Evolutionary conservation across 2,113 vertebrate genomes (phyloP).

Genomic region (Takifugu flavidus): DNA sequence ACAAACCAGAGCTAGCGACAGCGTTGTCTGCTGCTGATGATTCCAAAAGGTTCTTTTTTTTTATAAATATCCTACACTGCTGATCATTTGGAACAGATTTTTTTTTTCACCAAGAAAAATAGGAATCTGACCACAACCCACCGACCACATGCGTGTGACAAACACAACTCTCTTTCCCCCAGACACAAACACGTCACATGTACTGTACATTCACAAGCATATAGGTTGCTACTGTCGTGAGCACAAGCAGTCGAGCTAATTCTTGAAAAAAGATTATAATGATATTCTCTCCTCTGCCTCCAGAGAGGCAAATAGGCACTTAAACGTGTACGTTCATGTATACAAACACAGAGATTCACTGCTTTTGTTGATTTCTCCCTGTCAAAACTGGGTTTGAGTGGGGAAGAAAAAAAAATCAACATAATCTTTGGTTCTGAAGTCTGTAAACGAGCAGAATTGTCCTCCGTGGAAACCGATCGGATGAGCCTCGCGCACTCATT

Average conservation of each 20-base stretch:
- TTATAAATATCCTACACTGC: not conserved
- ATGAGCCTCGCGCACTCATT: constrained; percentile 23
- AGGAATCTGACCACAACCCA: not conserved
- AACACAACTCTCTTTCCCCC: constrained; percentile 37
- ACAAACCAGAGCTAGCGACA: too few relatives aligned
- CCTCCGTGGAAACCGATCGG: constrained; percentile 21
- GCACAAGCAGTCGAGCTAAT: constrained; percentile 77
- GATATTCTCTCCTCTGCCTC: constrained; percentile 49
- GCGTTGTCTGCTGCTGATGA: not conserved
- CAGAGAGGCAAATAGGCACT: constrained; percentile 90
- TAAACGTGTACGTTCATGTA: constrained; percentile 77
- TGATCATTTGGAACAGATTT: not conserved
- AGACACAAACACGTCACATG: constrained; percentile 75
- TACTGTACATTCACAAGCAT: constrained; percentile 86
- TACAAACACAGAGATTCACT: constrained; percentile 84
- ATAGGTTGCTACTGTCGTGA: constrained; percentile 70
- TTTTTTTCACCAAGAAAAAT: too few relatives aligned
- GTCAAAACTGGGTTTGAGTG: constrained; percentile 74
- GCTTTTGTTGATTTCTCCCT: constrained; percentile 52
- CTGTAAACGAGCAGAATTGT: constrained; percentile 78
- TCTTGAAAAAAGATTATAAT: constrained; percentile 73
- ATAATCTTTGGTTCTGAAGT: constrained; percentile 93
- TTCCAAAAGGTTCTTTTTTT: not conserved
- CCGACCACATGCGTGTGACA: not conserved
- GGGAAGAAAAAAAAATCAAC: constrained; percentile 48